Evolutionary conservation across 1,140 invertebrate species (phyloP).

Genomic region (Drosophila triauraria): DNA sequence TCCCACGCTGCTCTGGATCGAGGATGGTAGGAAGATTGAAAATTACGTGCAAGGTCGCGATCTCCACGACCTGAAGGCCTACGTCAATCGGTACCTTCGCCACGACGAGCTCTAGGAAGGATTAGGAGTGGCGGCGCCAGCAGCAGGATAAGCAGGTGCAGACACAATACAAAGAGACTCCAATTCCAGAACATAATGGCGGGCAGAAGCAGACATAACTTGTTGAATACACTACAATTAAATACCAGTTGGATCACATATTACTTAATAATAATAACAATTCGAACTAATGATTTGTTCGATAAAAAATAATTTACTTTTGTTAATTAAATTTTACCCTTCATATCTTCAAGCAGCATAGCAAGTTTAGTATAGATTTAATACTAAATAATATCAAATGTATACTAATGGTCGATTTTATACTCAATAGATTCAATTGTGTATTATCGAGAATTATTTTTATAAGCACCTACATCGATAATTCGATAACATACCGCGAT

Average conservation of each 20-base stretch:
- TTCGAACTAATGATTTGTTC: neutral
- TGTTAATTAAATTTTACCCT: too few species aligned
- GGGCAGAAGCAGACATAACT: neutral
- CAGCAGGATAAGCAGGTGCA: slow-evolving; percentile 3
- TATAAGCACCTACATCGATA: too few species aligned
- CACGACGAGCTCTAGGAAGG: slow-evolving; percentile 70
- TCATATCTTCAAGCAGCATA: too few species aligned
- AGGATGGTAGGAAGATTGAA: slow-evolving; percentile 91
- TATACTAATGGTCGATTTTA: too few species aligned
- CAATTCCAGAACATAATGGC: too few species aligned
- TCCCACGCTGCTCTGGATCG: slow-evolving; percentile 92
- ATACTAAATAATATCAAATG: too few species aligned
- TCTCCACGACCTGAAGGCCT: slow-evolving; percentile 86
- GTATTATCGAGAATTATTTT: too few species aligned
- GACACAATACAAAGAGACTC: too few species aligned
- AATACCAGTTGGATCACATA: neutral
- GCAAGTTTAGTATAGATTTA: too few species aligned
- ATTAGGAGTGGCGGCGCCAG: neutral
- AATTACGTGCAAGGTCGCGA: slow-evolving; percentile 90
- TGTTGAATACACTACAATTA: neutral
- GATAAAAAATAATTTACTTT: neutral
- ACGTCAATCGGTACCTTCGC: slow-evolving; percentile 64
- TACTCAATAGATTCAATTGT: too few species aligned
- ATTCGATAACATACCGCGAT: too few species aligned
- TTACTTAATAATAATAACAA: too few species aligned